phyloP scores from a whole-genome alignment of 1,140 invertebrate species.

The Kradibia gibbosae region DNA sequence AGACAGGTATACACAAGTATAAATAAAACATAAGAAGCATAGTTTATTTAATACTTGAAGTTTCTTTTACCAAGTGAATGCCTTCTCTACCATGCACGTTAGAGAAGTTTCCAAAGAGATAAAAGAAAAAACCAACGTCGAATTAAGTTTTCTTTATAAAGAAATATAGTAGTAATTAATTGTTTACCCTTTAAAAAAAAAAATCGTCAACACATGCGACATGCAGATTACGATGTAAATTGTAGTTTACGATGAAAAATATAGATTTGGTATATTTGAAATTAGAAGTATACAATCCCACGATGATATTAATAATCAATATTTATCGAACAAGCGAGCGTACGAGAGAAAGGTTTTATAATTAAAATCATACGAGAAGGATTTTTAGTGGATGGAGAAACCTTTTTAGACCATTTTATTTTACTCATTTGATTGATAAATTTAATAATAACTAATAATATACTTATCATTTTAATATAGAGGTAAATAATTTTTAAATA shows the following conservation, averaged over 20 bases:
- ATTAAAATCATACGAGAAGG: conserved; percentile 14
- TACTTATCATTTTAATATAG: conserved; percentile 12
- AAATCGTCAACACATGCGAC: conserved; percentile 40
- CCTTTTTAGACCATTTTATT: conserved; percentile 38
- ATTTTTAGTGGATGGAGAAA: conserved; percentile 22
- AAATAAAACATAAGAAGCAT: too few relatives aligned
- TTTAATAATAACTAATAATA: background rate
- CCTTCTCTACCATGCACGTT: conserved; percentile 61
- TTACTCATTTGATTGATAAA: conserved; percentile 5
- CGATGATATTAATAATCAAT: conserved; percentile 19
- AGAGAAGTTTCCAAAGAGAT: conserved; percentile 56
- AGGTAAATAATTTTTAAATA: conserved; percentile 1
- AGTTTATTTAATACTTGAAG: too few relatives aligned
- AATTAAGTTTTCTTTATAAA: background rate
- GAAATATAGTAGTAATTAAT: background rate
- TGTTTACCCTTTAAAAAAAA: conserved; percentile 7
- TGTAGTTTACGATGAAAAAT: background rate
- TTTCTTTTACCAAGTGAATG: conserved; percentile 51
- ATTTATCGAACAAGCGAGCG: background rate
- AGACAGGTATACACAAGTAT: too few relatives aligned
- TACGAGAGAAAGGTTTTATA: background rate
- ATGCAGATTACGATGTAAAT: conserved; percentile 46
- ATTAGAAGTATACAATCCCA: conserved; percentile 27
- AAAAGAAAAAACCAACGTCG: conserved; percentile 32
- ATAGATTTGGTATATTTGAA: background rate